Base-by-base conservation (phyloP, 2,888 invertebrate genomes). In the Rhagophthalmus giganteus region DNA sequence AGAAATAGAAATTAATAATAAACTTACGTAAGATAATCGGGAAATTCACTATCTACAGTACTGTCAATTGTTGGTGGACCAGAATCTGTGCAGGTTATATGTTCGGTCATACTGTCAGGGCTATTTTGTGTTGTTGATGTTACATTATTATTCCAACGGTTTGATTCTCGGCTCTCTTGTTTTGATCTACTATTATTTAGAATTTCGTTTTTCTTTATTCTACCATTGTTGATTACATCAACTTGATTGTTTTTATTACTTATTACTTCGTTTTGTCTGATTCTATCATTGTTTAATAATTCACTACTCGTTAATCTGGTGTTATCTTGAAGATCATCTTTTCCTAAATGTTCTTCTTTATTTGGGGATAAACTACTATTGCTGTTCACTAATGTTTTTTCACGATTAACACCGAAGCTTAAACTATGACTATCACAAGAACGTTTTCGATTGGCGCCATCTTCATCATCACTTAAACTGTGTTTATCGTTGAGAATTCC, bases 21-120 rank as follows among this genome's bases (percentile, higher is more conserved):
- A 25, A 75, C 79, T 79, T 70, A 83, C 84, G 76, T 78, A 68
- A 81, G 74, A 72, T 81, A 83, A 64, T 82, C 81, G 27, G 73
- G 74, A 61, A 66, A 70, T 50, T 69, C 71, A 7, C 63, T 57
- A 24, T 51, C 49, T 12, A 44, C 46, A 13, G 34, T 38, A 26
- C 16, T 32, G 10, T 46, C 33, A 8, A 41, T 27, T 39, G 20
- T 45, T 16, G 48, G 57, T 38, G 58, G 60, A 42, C 57, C 60
- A 44, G 57, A 56, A 48, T 64, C 64, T 10, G 61, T 57, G 9
- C 56, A 48, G 54, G 65, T 49, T 27, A 65, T 60, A 32, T 63
- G 57, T 24, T 76, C 75, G 47, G 72, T 70, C 49, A 74, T 75
- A 63, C 75, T 74, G 53, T 75, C 74, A 2, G 75, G 75, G 63